Base-by-base conservation (phyloP, 2,888 invertebrate species). In the Sinodicranocentrus sp. region DNA sequence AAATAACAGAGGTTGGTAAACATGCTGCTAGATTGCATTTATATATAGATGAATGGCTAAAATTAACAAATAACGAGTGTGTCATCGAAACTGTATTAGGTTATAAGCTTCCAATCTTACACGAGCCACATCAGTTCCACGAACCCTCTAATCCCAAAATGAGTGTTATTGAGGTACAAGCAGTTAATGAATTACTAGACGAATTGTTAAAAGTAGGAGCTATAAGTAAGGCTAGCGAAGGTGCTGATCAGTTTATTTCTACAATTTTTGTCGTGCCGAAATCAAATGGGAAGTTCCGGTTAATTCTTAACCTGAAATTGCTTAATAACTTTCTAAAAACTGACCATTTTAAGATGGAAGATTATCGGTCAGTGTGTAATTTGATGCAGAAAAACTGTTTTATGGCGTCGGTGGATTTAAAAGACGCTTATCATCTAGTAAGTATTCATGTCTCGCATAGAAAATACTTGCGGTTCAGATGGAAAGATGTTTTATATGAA, bases 321-420 rank as follows among this genome's bases (percentile, higher is more conserved):
- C 23, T 77, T 6, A 77, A 77, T 44, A n/a, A 5, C 1, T 68
- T 54, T 21, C 5, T 77, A 1, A 15, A 19, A 5, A 5, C 39
- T 19, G 33, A 28, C n/a, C 67, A 77, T 23, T 77, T 77, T 63
- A 77, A 77, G 25, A 28, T 77, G 39, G 67, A 67, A 19, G 68
- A 67, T n/a, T 15, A 23, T n/a, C 5, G 77, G 3, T 21, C 5
- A 17, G 77, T 28, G 3, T 33, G 2, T 1, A 0, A 33, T 17
- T 19, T 68, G 10, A 17, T 77, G 1, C 0, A 3, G 15, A 2
- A 5, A 21, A 8, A 61, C 2, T 25, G 26, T 61, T 73, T 6
- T 21, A 21, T 73, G 23, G 61, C 61, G 6, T 33, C 33, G 8
- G 43, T 73, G 1, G 73, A 73, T 21, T 19, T 43, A 13, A 59